Evolutionary conservation across 2,888 invertebrate species (phyloP).

Genomic region (Reticulitermes lucifugus): DNA sequence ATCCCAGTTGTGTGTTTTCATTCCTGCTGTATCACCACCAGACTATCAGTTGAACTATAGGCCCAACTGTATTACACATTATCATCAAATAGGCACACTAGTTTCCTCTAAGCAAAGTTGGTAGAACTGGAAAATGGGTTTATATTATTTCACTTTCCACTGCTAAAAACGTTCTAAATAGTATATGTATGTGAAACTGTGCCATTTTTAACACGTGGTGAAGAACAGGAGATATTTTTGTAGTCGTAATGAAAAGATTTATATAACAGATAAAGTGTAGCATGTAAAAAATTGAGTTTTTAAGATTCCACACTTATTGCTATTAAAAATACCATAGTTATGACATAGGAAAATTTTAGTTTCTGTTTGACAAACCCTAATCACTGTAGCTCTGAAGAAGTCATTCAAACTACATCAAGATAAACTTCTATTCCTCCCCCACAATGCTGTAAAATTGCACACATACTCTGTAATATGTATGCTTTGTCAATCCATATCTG

Average conservation of each 20-base stretch:
- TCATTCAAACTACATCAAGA: constrained; percentile 11
- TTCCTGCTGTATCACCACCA: not conserved
- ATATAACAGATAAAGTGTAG: not conserved
- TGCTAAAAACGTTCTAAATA: constrained; percentile 6
- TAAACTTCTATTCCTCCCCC: not conserved
- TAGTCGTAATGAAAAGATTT: not conserved
- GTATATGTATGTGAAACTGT: not conserved
- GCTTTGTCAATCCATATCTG: constrained; percentile 52
- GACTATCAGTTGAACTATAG: not conserved
- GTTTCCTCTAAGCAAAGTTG: not conserved
- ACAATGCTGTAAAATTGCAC: not conserved
- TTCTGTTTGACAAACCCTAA: constrained; percentile 17
- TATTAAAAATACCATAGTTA: not conserved
- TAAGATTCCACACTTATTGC: not conserved
- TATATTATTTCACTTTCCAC: constrained; percentile 14
- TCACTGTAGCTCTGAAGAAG: not conserved
- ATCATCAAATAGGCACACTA: constrained; percentile 22
- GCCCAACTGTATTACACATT: not conserved
- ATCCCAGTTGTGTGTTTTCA: not conserved
- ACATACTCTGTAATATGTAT: not conserved
- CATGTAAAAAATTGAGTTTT: not conserved
- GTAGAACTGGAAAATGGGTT: not conserved
- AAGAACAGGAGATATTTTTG: not conserved
- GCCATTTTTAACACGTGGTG: constrained; percentile 22
- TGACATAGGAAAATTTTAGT: constrained; percentile 12